Conservation (phyloP, 1,140 invertebrate species). For the Drosophila pseudoobscura region DNA sequence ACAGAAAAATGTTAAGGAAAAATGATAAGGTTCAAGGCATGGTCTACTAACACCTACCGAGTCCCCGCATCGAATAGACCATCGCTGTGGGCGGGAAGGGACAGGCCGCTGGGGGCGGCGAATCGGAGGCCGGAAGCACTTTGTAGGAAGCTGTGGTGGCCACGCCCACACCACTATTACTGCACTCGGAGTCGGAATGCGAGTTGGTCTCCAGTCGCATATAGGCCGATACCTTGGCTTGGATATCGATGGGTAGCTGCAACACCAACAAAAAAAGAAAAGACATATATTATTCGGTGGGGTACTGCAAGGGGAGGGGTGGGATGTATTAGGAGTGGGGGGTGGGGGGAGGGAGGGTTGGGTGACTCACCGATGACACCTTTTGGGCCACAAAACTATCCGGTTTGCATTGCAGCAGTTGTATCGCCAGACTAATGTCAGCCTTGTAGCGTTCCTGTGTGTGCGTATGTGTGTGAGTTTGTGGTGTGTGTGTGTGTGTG, state of each 20-base stretch:
- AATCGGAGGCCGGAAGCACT: constrained; percentile 83
- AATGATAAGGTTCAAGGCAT: constrained; percentile 59
- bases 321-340: too few species aligned
- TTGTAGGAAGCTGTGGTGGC: constrained; percentile 82
- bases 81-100: constrained; percentile 94
- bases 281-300: constrained; percentile 7
- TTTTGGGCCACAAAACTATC: constrained; percentile 97
- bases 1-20: constrained; percentile 4
- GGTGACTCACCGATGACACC: constrained; percentile 91
- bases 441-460: constrained; percentile 95
- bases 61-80: constrained; percentile 89
- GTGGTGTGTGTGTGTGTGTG: constrained; percentile 26
- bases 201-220: constrained; percentile 88
- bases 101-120: constrained; percentile 78
- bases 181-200: constrained; percentile 83
- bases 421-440: constrained; percentile 97
- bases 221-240: constrained; percentile 93
- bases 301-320: background rate
- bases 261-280: background rate
- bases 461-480: constrained; percentile 21
- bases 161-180: constrained; percentile 78
- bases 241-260: constrained; percentile 94
- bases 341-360: too few species aligned
- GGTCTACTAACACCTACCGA: constrained; percentile 84
- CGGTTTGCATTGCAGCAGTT: constrained; percentile 96